Percentiles rank a stretch among this genome's conserved stretches.
Evolutionary conservation across 2,888 invertebrate genomes (phyloP).

Genomic region (Platycheirus rosarum): DNA sequence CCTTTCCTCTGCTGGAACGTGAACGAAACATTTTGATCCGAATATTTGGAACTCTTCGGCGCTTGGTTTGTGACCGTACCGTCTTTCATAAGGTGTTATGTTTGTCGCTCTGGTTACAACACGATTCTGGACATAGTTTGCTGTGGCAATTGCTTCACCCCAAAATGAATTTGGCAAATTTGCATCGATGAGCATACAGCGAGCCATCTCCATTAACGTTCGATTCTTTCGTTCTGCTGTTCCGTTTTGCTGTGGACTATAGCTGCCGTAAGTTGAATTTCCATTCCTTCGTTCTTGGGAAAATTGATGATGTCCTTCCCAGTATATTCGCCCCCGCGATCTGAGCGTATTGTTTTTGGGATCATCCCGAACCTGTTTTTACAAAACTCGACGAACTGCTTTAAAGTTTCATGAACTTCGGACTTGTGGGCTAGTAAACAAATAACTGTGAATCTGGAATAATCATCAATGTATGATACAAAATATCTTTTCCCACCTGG

Average conservation of each 20-base stretch:
- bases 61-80: constrained; percentile 65
- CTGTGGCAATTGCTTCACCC: constrained; percentile 58
- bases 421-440: constrained; percentile 67
- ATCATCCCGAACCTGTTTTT: constrained; percentile 49
- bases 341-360: constrained; percentile 59
- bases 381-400: constrained; percentile 49
- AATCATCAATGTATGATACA: constrained; percentile 78
- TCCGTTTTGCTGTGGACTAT: constrained; percentile 67
- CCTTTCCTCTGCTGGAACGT: constrained; percentile 64
- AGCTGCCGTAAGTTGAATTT: constrained; percentile 51
- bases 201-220: constrained; percentile 63
- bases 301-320: constrained; percentile 25
- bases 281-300: constrained; percentile 50
- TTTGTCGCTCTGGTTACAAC: constrained; percentile 50
- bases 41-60: constrained; percentile 48
- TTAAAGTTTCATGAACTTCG: constrained; percentile 58
- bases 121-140: constrained; percentile 69
- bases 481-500: constrained; percentile 76
- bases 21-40: constrained; percentile 70
- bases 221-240: constrained; percentile 68
- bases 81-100: constrained; percentile 61
- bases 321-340: constrained; percentile 61
- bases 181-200: constrained; percentile 65
- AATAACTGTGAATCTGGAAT: constrained; percentile 75
- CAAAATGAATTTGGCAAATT: constrained; percentile 48